phyloP scores from a whole-genome alignment of 2,113 vertebrate species.

The Crocuta crocuta region DNA sequence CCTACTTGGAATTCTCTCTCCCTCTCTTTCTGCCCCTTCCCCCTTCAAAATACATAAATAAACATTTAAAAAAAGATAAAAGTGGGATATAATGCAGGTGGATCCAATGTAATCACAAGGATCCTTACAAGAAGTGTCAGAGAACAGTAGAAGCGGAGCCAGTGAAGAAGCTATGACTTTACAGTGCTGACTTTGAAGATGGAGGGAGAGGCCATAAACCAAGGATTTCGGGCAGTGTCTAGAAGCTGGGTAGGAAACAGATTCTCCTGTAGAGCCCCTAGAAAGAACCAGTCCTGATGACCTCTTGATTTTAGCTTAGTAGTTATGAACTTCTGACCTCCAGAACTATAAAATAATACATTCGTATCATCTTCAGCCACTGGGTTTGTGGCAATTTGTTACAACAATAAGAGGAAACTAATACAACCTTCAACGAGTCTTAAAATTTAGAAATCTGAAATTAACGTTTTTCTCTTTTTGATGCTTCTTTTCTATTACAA shows the following conservation, averaged over 20 bases:
- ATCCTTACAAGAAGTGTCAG: not conserved
- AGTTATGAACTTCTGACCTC: not conserved
- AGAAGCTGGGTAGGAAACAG: not conserved
- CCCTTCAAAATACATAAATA: too few species aligned
- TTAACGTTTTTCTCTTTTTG: not conserved
- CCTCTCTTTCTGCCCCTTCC: too few species aligned
- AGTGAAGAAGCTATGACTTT: not conserved
- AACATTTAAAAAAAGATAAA: too few species aligned
- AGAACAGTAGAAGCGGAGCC: not conserved
- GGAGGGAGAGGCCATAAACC: not conserved
- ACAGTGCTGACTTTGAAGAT: not conserved
- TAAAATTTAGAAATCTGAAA: slow-evolving; percentile 33
- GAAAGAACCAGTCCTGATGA: not conserved
- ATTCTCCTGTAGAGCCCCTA: not conserved
- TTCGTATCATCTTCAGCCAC: not conserved
- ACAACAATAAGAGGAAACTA: not conserved
- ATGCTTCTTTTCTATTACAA: not conserved
- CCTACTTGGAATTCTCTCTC: too few species aligned
- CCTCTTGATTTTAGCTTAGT: not conserved
- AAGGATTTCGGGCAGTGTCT: not conserved
- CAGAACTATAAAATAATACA: not conserved
- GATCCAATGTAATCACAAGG: not conserved
- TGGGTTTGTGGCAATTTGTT: not conserved
- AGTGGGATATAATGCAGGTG: not conserved
- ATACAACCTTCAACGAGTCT: not conserved